Evolutionary conservation across 2,888 invertebrate genomes (phyloP), one percentile per base, ranked within the genome.

Genomic region (Salticus scenicus): DNA sequence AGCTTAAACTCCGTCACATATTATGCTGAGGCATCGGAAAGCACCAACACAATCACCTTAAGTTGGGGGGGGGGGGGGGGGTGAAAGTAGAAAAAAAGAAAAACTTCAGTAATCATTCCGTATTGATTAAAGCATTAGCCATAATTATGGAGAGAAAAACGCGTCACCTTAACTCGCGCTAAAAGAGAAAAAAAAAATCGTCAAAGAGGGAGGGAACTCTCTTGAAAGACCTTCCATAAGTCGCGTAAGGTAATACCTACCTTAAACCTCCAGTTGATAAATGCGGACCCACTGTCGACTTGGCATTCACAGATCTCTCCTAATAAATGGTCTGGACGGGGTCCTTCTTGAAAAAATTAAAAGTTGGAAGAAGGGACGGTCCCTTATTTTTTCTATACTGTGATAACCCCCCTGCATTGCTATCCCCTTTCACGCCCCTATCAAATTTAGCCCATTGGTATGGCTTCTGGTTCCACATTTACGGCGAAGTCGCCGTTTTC

Each of bases 391-490:
- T 57, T 81, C 30, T n/a, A 41, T 71, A 37, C 47, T 28, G 74
- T 51, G 57, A 28, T 57, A 67, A 71, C 66, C 66, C 33, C 69
- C 67, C 69, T 74, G 73, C 63, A 78, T 74, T 7, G 74, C 63
- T 78, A 72, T 77, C 64, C 41, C 76, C 12, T n/a, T 30, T 41
- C 24, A 20, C 37, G n/a, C 51, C 70, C 67, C 78, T 78, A 84
- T 78, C 84, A 78, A 84, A 84, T 84, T 84, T 78, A 70, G 69
- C 73, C 69, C 69, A 84, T 27, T 78, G 73, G 69, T 84, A 78
- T 84, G 84, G 84, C 84, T 78, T 84, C 84, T 70, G 30, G 41
- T 63, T 17, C 64, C 63, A 64, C 75, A 75, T 37, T 75, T 51
- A 67, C 71, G 72, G 76, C 71, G 75, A 51, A 75, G 75, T 82